Evolutionary conservation across 2,113 vertebrate genomes (phyloP).

Genomic region (Trichomycterus rosablanca): DNA sequence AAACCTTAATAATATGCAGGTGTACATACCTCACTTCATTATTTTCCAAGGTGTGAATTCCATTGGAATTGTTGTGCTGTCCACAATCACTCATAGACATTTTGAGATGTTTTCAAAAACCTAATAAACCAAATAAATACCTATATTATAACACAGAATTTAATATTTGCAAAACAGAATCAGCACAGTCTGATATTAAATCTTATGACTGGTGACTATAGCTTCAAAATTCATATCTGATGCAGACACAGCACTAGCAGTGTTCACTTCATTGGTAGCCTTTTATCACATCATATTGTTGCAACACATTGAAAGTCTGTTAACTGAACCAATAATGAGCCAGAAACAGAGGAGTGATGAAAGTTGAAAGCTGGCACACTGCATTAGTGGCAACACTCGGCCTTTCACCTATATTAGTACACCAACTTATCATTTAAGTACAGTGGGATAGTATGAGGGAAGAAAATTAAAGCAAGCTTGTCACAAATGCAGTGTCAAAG

Average conservation of each 20-base stretch:
- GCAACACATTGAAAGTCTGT: conserved; percentile 29
- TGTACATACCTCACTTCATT: conserved; percentile 50
- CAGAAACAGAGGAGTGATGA: conserved; percentile 29
- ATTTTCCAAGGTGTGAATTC: conserved; percentile 22
- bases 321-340: conserved; percentile 24
- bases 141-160: background rate
- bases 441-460: background rate
- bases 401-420: conserved; percentile 31
- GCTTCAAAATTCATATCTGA: too few relatives aligned
- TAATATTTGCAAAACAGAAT: background rate
- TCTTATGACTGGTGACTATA: too few relatives aligned
- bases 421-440: background rate
- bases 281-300: conserved; percentile 34
- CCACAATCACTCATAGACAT: background rate
- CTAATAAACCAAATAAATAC: background rate
- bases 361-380: conserved; percentile 12
- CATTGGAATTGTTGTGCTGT: background rate
- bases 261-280: background rate
- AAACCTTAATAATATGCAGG: background rate
- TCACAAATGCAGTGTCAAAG: too few relatives aligned
- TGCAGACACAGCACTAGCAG: too few relatives aligned
- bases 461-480: too few relatives aligned
- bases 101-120: background rate
- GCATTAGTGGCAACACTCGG: background rate
- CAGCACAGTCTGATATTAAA: too few relatives aligned